Evolutionary conservation across 1,140 invertebrate species (phyloP).

Genomic region (Hyphantria cunea): DNA sequence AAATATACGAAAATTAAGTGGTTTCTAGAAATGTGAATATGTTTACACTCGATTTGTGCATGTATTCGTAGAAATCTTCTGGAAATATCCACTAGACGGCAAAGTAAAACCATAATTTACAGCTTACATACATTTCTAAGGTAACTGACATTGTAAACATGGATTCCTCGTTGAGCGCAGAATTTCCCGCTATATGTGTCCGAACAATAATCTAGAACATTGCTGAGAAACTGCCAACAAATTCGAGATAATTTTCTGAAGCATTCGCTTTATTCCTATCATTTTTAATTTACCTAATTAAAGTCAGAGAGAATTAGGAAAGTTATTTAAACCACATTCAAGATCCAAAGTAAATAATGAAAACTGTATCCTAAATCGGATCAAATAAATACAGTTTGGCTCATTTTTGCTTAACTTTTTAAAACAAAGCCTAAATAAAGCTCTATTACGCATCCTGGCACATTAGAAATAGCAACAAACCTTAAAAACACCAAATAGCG

Average conservation of each 20-base stretch:
- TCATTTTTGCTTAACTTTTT: too few relatives aligned
- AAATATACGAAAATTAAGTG: too few relatives aligned
- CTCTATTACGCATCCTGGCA: too few relatives aligned
- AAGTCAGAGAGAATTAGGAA: too few relatives aligned
- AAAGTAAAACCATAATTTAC: conserved; percentile 10
- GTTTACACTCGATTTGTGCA: not conserved
- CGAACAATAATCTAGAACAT: conserved; percentile 6
- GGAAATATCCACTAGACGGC: not conserved
- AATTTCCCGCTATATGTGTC: conserved; percentile 14
- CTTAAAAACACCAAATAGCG: too few relatives aligned
- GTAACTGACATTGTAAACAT: conserved; percentile 13
- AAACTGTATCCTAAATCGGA: too few relatives aligned
- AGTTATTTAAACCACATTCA: too few relatives aligned
- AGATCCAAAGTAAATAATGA: too few relatives aligned
- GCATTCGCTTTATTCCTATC: not conserved
- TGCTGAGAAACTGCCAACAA: conserved; percentile 6
- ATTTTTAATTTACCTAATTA: too few relatives aligned
- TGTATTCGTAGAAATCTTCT: not conserved
- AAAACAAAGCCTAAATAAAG: too few relatives aligned
- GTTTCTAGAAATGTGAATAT: not conserved
- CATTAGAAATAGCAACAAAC: too few relatives aligned
- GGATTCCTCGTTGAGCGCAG: conserved; percentile 6
- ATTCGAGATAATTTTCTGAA: conserved; percentile 3
- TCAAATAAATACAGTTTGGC: too few relatives aligned
- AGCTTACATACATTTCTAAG: conserved; percentile 7